phyloP scores from a whole-genome alignment of 2,797 vertebrate genomes.

The Threskiornis aethiopicus region DNA sequence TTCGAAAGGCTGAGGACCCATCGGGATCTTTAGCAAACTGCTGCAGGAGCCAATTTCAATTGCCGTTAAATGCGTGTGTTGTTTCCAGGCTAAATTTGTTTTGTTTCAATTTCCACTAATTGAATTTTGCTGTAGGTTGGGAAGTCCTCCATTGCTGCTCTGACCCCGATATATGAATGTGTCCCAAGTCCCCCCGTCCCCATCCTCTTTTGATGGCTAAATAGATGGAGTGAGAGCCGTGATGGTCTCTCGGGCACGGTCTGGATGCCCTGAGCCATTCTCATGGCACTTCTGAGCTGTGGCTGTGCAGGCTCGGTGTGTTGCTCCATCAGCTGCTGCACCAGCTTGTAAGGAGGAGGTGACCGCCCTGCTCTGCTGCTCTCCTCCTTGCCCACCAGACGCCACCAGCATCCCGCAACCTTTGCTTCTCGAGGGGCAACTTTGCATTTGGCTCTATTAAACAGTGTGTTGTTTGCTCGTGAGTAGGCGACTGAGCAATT shows the following conservation, averaged over 20 bases:
- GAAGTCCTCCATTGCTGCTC: background rate
- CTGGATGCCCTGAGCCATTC: background rate
- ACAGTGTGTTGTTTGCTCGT: accelerated
- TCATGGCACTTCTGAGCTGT: background rate
- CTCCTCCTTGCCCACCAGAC: background rate
- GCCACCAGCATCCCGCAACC: background rate
- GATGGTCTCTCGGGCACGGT: accelerated
- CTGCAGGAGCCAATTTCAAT: background rate
- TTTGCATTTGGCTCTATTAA: background rate
- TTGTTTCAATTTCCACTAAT: background rate
- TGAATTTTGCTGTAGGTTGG: background rate
- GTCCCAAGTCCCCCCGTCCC: background rate
- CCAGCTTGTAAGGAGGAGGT: background rate
- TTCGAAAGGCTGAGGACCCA: background rate
- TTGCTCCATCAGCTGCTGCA: background rate
- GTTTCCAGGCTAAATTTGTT: background rate
- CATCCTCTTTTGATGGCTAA: background rate
- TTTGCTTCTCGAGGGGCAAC: background rate
- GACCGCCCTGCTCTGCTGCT: background rate
- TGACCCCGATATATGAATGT: background rate
- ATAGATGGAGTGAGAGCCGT: background rate
- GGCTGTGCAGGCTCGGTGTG: background rate
- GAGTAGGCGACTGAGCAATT: background rate
- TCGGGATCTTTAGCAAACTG: background rate
- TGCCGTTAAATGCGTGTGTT: accelerated